A percentile compares a stretch with the other conserved stretches of the same genome.
These are phyloP conservation scores for Timema podura DNA, from an alignment of 2,888 invertebrate species.

Conservation along the genomic window DNA sequence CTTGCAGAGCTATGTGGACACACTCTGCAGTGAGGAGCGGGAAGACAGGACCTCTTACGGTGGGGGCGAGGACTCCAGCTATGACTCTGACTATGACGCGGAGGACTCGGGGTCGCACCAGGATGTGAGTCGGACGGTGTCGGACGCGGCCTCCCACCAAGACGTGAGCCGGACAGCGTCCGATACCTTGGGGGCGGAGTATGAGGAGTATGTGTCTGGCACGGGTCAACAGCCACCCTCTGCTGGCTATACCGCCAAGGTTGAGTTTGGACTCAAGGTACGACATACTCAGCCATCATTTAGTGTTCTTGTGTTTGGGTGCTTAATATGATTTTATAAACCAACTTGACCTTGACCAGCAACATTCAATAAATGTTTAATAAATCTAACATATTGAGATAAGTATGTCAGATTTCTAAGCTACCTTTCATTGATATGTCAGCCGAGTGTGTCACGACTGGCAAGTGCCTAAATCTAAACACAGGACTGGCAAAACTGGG, in stretches of 20 bases:
- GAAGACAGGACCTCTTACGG: slow-evolving; percentile 30
- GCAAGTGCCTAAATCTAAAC: too few relatives aligned
- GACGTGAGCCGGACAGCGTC: slow-evolving; percentile 78
- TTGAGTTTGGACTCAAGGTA: slow-evolving; percentile 81
- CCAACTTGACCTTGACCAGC: too few relatives aligned
- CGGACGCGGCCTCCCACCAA: slow-evolving; percentile 53
- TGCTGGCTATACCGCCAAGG: slow-evolving; percentile 55
- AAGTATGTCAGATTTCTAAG: too few relatives aligned
- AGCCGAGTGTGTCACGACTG: too few relatives aligned
- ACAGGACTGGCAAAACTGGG: too few relatives aligned
- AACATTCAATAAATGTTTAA: too few relatives aligned
- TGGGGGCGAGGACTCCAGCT: slow-evolving; percentile 70
- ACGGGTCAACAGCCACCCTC: slow-evolving; percentile 1
- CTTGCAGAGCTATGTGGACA: slow-evolving; percentile 71
- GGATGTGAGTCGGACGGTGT: slow-evolving; percentile 72
- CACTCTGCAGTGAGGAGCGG: slow-evolving; percentile 54
- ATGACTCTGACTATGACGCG: slow-evolving; percentile 75
- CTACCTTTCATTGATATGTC: too few relatives aligned
- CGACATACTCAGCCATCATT: not conserved
- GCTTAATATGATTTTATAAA: too few relatives aligned
- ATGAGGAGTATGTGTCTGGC: slow-evolving; percentile 74
- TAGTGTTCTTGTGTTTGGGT: too few relatives aligned
- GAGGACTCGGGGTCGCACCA: slow-evolving; percentile 53
- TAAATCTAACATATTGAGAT: too few relatives aligned
- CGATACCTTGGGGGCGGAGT: slow-evolving; percentile 81